Percentiles rank a stretch among this genome's conserved stretches.
Evolutionary conservation across 2,113 vertebrate species (phyloP).

Genomic region (Nanger granti): DNA sequence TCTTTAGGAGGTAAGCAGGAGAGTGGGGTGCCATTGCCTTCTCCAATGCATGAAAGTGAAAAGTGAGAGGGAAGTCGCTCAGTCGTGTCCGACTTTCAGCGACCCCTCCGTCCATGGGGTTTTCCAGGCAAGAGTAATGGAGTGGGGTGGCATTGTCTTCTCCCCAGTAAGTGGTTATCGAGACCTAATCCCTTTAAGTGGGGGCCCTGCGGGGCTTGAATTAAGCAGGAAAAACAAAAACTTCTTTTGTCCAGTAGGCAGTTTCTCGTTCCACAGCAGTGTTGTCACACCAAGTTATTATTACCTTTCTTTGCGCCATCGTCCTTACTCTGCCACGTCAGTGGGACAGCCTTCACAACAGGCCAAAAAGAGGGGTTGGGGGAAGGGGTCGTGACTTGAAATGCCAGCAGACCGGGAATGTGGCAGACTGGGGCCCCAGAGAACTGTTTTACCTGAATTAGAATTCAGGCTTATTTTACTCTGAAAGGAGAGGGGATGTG

Average conservation of each 20-base stretch:
- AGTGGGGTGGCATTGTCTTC: too few species aligned
- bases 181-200: too few species aligned
- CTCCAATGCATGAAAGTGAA: too few species aligned
- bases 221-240: background rate
- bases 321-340: background rate
- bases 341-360: background rate
- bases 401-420: background rate
- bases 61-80: too few species aligned
- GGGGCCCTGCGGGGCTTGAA: too few species aligned
- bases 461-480: background rate
- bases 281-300: background rate
- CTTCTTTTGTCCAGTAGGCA: background rate
- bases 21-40: too few species aligned
- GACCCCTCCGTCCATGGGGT: too few species aligned
- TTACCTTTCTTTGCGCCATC: background rate
- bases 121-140: too few species aligned
- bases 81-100: too few species aligned
- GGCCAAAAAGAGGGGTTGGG: background rate
- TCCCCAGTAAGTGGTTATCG: too few species aligned
- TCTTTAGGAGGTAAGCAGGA: too few species aligned
- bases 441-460: background rate
- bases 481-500: background rate
- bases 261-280: background rate
- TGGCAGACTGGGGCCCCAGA: background rate
- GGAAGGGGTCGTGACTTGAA: background rate